Base-by-base conservation (phyloP, 2,113 vertebrate species). In the Callipepla californica region DNA sequence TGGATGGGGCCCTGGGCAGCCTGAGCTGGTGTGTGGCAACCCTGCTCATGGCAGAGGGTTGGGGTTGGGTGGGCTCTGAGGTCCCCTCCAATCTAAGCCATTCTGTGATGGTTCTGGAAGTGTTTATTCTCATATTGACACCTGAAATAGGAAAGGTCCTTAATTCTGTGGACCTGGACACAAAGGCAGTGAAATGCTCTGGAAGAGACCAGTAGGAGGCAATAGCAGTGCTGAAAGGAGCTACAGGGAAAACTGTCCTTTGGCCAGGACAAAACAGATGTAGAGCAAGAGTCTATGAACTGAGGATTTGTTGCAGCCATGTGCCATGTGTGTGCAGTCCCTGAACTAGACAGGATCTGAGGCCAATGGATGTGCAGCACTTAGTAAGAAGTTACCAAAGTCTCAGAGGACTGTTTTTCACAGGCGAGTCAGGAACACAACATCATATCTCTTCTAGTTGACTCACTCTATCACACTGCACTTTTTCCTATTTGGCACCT, bases 271-370 rank as follows among this genome's bases (percentile, higher is more conserved):
- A 1, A 79, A 75, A 59, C 9, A 53, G 36, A 14, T 13, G 15
- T 0, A 70, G 32, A 32, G n/a, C 36, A 65, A 30, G 57, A 72
- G 7, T 0, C 1, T 59, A 36, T 2, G 2, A 61, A 28, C 18
- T 20, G 22, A 50, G 12, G 32, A 28, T 65, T 53, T 80, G 9
- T 14, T 61, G 47, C 47, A 62, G 15, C 21, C 40, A 38, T 28
- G 19, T 34, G 12, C 30, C 68, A 40, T 6, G 16, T 90, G 13
- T 40, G 38, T 50, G 28, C 9, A 81, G 34, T 16, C 30, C 38
- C 62, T 48, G 36, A 57, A 45, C 30, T 73, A 79, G 84, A 81
- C 0, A 3, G 25, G 38, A 89, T 22, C 38, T 78, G 36, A 79
- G 51, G 22, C 48, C 15, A 76, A 3, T 13, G 58, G 32, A 78